phyloP scores from a whole-genome alignment of 2,113 vertebrate species.

The Oreochromis spilurus region DNA sequence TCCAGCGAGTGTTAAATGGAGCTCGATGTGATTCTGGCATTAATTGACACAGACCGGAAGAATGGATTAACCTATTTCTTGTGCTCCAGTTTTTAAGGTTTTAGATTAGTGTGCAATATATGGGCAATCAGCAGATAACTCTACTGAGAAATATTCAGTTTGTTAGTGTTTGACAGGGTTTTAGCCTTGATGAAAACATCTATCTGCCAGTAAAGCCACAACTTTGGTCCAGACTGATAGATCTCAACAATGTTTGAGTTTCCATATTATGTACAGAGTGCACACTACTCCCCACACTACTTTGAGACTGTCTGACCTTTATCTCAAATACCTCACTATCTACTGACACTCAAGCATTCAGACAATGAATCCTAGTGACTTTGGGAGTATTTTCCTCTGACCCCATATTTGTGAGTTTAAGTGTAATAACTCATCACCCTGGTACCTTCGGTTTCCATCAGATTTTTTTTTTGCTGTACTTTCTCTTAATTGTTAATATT shows the following conservation, averaged over 20 bases:
- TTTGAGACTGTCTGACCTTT: neutral
- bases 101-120: neutral
- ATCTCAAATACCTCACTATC: neutral
- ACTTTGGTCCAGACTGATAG: neutral
- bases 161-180: neutral
- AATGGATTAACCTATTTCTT: constrained; percentile 62
- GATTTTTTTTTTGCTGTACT: neutral
- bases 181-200: neutral
- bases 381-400: neutral
- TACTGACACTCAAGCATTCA: neutral
- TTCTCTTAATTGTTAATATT: neutral
- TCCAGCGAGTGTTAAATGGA: constrained; percentile 18
- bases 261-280: neutral
- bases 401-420: neutral
- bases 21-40: constrained; percentile 15
- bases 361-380: neutral
- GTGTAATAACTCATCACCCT: neutral
- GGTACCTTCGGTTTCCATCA: neutral
- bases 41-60: constrained; percentile 46
- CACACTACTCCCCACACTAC: neutral
- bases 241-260: neutral
- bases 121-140: neutral
- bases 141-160: neutral
- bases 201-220: neutral
- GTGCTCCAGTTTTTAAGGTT: neutral